Evolutionary conservation across 2,113 vertebrate species (phyloP), one percentile per base, ranked within the genome.

Genomic region (Ondatra zibethicus): DNA sequence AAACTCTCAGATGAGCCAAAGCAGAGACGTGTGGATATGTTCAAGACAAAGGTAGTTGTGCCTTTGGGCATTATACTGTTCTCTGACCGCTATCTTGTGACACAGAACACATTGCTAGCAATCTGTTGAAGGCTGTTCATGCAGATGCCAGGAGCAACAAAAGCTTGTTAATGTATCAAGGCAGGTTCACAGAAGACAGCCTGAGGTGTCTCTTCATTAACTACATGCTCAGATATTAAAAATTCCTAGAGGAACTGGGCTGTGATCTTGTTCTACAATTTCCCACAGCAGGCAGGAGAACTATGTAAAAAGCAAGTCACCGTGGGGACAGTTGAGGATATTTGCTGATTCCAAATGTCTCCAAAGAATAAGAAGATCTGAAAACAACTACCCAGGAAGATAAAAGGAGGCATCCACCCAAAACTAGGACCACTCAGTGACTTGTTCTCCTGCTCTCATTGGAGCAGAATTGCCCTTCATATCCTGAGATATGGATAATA

Each of bases 31-130:
- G 7, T 31, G 58, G 17, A 45, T 65, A 2, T 11, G 33, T 45
- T 66, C 61, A 19, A 45, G 61, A 31, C 39, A 42, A 66, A 16
- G 7, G 9, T 45, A 45, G 39, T 21, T 65, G 27, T 85, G 61
- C 39, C 61, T 45, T 9, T 19, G 39, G 66, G 27, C 14, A 5
- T 17, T 85, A 27, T 12, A 85, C 39, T 65, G 16, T 5, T 45
- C 17, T 45, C 42, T 17, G 27, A 12, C 61, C 8, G 3, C 39
- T 29, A 31, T 33, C 39, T 27, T 85, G 58, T 12, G 39, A 65
- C 16, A 6, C 0, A 0, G 36, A 3, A 76, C 42, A 29, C 19
- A 13, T 47, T 14, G 4, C 75, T 77, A 75, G n/a, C 36, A 17
- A 7, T n/a, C 21, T 73, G 72, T 39, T 39, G 72, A 42, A 73